These are phyloP conservation scores for Falco peregrinus DNA, from an alignment of 2,797 vertebrate genomes.

Conservation along the genomic window DNA sequence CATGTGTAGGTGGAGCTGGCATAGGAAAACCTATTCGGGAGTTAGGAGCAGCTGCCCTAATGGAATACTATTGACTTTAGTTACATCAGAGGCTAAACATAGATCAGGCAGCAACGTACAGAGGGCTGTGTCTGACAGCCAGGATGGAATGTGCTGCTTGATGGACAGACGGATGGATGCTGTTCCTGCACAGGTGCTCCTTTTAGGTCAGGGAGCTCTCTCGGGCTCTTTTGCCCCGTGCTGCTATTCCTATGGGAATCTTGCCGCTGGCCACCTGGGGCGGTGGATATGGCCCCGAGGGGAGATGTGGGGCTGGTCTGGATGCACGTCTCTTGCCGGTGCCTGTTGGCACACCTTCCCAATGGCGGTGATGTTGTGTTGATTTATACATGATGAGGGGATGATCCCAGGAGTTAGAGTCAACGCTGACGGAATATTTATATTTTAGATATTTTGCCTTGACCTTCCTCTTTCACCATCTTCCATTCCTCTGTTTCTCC, in stretches of 20 bases:
- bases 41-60: constrained; percentile 55
- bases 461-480: too few relatives aligned
- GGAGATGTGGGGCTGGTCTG: neutral
- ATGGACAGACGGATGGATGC: neutral
- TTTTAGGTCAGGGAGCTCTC: neutral
- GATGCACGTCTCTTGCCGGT: rapidly evolving
- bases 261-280: neutral
- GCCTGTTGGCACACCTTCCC: neutral
- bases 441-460: too few relatives aligned
- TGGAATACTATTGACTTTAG: constrained; percentile 69
- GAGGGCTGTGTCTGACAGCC: neutral
- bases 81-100: constrained; percentile 75
- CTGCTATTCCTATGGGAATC: rapidly evolving
- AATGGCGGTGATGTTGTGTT: too few relatives aligned
- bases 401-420: too few relatives aligned
- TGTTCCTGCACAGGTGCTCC: neutral
- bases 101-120: constrained; percentile 1
- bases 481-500: too few relatives aligned
- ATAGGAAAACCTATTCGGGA: constrained; percentile 43
- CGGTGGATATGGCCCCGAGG: neutral
- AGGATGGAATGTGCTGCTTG: constrained; percentile 62
- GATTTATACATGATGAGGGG: too few relatives aligned
- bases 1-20: neutral
- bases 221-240: rapidly evolving
- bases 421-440: too few relatives aligned